Evolutionary conservation across 2,888 invertebrate genomes (phyloP).

Genomic region (Petrolisthes cinctipes): DNA sequence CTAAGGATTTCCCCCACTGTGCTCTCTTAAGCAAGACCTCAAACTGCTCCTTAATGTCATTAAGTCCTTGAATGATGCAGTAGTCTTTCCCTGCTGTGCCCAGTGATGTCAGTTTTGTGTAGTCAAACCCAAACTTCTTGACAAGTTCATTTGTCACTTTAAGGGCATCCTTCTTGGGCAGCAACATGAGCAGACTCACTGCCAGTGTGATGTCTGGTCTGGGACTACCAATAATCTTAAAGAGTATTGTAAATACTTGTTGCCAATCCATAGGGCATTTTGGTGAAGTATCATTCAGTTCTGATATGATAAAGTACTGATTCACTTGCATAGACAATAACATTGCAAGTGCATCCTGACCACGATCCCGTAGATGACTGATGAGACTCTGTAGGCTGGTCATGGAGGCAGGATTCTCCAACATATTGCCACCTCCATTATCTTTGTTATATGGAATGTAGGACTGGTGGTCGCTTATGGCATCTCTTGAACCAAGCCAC

Average conservation of each 20-base stretch:
- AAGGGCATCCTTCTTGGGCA: conserved; percentile 44
- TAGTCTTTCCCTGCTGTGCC: conserved; percentile 51
- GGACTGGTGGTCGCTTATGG: not conserved
- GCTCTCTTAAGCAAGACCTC: conserved; percentile 52
- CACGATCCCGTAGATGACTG: conserved; percentile 52
- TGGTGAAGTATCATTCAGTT: not conserved
- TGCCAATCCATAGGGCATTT: conserved; percentile 9
- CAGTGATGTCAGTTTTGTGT: conserved; percentile 43
- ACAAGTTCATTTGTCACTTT: conserved; percentile 55
- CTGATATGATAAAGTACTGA: not conserved
- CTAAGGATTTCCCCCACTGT: conserved; percentile 59
- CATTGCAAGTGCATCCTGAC: conserved; percentile 51
- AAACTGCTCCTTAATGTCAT: conserved; percentile 55
- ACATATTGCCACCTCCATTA: not conserved
- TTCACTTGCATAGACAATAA: conserved; percentile 16
- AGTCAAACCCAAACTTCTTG: conserved; percentile 62
- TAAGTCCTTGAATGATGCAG: conserved; percentile 38
- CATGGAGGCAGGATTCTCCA: not conserved
- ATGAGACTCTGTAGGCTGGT: conserved; percentile 22
- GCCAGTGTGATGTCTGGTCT: conserved; percentile 52
- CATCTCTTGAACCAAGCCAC: conserved; percentile 5
- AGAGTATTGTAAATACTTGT: conserved; percentile 50
- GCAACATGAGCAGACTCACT: conserved; percentile 46
- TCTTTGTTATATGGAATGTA: not conserved
- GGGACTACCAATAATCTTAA: conserved; percentile 52